A percentile compares a stretch with the other conserved stretches of the same genome.
Evolutionary conservation across 2,888 invertebrate species (phyloP).

Genomic region (Bimastos eiseni): DNA sequence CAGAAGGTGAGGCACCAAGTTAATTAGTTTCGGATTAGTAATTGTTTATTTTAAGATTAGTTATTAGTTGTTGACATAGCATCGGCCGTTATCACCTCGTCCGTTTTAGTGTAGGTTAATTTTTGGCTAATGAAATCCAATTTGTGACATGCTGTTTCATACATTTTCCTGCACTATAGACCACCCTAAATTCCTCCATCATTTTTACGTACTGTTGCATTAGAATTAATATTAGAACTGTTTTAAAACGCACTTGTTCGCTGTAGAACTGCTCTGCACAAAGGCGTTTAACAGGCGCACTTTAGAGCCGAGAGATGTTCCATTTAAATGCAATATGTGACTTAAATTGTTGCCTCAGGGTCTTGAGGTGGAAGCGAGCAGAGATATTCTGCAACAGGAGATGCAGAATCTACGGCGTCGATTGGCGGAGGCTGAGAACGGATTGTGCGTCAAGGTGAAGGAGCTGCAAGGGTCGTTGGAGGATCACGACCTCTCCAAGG

Average conservation of each 20-base stretch:
- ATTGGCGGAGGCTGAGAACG: conserved; percentile 73
- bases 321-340: too few relatives aligned
- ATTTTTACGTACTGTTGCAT: too few relatives aligned
- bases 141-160: too few relatives aligned
- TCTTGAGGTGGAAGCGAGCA: conserved; percentile 79
- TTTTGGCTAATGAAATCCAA: neutral
- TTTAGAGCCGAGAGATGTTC: too few relatives aligned
- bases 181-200: too few relatives aligned
- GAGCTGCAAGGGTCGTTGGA: conserved; percentile 83
- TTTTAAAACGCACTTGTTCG: too few relatives aligned
- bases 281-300: too few relatives aligned
- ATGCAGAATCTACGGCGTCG: conserved; percentile 77
- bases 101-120: neutral
- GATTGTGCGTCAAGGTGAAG: conserved; percentile 76
- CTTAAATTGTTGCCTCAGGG: conserved; percentile 64
- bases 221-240: too few relatives aligned
- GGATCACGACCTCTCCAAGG: conserved; percentile 82
- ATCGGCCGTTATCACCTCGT: neutral
- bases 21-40: neutral
- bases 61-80: too few relatives aligned
- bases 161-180: too few relatives aligned
- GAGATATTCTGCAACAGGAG: conserved; percentile 81
- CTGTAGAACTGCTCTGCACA: too few relatives aligned
- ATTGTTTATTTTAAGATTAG: too few relatives aligned
- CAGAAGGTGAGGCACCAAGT: conserved; percentile 57